These are phyloP conservation scores for Cyprinodon diabolis DNA, from an alignment of 2,797 vertebrate species.

Conservation along the genomic window DNA sequence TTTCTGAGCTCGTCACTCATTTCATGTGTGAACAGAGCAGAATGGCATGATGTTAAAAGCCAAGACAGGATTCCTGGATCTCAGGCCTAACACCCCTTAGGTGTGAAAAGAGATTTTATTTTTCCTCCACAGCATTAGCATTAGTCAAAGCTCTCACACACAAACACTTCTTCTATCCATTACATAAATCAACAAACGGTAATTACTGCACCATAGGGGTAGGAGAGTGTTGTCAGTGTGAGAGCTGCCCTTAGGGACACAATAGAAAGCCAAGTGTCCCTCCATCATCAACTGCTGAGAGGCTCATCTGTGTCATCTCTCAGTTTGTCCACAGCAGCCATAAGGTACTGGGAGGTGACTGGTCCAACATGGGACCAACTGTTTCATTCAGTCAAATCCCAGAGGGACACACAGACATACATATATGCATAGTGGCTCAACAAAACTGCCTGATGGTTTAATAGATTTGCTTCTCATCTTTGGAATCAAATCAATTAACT, in stretches of 20 bases:
- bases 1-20: conserved; percentile 23
- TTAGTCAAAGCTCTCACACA: conserved; percentile 12
- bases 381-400: conserved; percentile 38
- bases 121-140: conserved; percentile 2
- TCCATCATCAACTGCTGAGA: conserved; percentile 42
- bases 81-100: conserved; percentile 12
- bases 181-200: conserved; percentile 27
- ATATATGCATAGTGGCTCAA: background rate
- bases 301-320: conserved; percentile 61
- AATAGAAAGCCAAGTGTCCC: conserved; percentile 40
- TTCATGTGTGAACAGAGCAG: conserved; percentile 30
- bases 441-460: background rate
- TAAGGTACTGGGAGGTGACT: conserved; percentile 49
- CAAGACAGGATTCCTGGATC: conserved; percentile 9
- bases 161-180: conserved; percentile 24
- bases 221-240: conserved; percentile 5
- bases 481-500: background rate
- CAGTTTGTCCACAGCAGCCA: conserved; percentile 32
- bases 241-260: conserved; percentile 40
- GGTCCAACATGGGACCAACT: conserved; percentile 48
- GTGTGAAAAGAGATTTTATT: conserved; percentile 18
- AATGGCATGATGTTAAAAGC: conserved; percentile 14
- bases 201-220: conserved; percentile 32
- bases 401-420: conserved; percentile 10
- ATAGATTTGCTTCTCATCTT: background rate